Conservation (phyloP, 2,113 vertebrate species). For the Prochilodus magdalenae region DNA sequence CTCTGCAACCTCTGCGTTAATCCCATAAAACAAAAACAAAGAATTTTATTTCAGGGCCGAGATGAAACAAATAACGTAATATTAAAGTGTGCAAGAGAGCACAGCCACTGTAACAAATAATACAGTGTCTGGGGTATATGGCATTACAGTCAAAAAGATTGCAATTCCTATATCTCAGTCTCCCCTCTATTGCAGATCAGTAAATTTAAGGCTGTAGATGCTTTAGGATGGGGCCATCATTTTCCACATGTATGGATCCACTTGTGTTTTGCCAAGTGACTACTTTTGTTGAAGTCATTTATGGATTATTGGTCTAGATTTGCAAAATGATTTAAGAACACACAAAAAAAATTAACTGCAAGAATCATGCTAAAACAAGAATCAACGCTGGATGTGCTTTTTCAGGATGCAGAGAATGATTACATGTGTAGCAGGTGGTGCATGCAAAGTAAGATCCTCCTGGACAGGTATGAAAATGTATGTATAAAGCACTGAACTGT, state of each 20-base stretch:
- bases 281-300: not conserved
- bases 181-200: conserved; percentile 30
- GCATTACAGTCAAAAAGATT: conserved; percentile 73
- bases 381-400: no score
- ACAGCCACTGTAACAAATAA: conserved; percentile 80
- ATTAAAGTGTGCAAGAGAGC: conserved; percentile 80
- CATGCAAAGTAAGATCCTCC: no score
- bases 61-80: conserved; percentile 80
- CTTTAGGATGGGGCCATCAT: conserved; percentile 15
- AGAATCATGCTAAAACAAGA: no score
- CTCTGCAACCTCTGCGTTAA: conserved; percentile 74
- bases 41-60: conserved; percentile 74
- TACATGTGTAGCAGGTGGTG: no score
- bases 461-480: no score
- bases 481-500: no score
- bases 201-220: conserved; percentile 22
- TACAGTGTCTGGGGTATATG: conserved; percentile 73
- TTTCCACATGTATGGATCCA: not conserved
- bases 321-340: not conserved
- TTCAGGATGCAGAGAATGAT: no score
- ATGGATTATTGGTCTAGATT: not conserved
- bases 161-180: conserved; percentile 59
- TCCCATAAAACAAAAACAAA: conserved; percentile 81
- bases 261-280: conserved; percentile 17
- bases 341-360: no score